These are phyloP conservation scores for Cheilosia impressa DNA, from an alignment of 2,888 invertebrate species.

Conservation along the genomic window DNA sequence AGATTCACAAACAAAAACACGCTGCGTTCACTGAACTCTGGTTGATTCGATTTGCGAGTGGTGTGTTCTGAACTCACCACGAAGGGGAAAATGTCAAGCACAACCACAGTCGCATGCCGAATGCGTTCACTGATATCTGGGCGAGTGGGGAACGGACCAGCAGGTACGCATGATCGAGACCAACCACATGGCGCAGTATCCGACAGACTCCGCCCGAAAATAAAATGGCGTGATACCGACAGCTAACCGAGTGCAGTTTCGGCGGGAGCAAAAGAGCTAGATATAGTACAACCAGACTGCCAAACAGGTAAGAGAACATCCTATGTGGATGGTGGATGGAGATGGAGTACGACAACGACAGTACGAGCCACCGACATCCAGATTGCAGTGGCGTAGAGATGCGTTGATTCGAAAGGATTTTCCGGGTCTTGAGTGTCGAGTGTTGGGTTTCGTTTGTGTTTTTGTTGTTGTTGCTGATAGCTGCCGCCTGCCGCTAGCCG, in stretches of 20 bases:
- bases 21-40: slow-evolving; percentile 69
- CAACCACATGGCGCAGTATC: slow-evolving; percentile 63
- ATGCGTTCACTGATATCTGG: background rate
- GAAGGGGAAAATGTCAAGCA: slow-evolving; percentile 41
- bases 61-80: slow-evolving; percentile 50
- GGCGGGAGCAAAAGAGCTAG: slow-evolving; percentile 37
- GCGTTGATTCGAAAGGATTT: slow-evolving; percentile 63
- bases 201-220: slow-evolving; percentile 81
- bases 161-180: slow-evolving; percentile 66
- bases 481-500: background rate
- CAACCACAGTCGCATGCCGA: slow-evolving; percentile 18
- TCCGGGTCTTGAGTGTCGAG: slow-evolving; percentile 56
- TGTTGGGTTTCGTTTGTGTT: slow-evolving; percentile 41
- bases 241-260: background rate
- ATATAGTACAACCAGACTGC: background rate
- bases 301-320: slow-evolving; percentile 27
- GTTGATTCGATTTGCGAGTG: slow-evolving; percentile 21
- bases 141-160: slow-evolving; percentile 64
- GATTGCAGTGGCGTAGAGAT: slow-evolving; percentile 69
- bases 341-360: background rate
- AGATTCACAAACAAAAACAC: slow-evolving; percentile 59
- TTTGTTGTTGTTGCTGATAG: slow-evolving; percentile 10
- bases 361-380: background rate
- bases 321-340: background rate
- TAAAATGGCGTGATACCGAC: slow-evolving; percentile 81